Evolutionary conservation across 2,797 vertebrate genomes (phyloP).

Genomic region (Morelia viridis): DNA sequence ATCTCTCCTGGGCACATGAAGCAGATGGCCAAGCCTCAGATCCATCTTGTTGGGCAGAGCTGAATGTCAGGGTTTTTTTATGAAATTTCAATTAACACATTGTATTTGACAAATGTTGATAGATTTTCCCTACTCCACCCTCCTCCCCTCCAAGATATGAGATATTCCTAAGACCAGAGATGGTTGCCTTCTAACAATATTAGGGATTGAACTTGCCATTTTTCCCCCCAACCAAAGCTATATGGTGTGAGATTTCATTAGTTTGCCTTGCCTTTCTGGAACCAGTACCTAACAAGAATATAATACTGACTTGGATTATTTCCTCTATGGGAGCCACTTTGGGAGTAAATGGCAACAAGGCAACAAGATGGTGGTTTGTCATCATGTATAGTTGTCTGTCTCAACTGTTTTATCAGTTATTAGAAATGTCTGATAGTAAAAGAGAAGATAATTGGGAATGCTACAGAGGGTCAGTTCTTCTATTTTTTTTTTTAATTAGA

Average conservation of each 20-base stretch:
- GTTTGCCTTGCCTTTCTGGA: neutral
- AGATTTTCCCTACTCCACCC: neutral
- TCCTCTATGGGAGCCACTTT: neutral
- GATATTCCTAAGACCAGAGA: neutral
- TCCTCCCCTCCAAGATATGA: neutral
- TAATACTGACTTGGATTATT: neutral
- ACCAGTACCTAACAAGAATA: neutral
- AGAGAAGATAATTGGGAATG: neutral
- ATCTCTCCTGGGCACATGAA: neutral
- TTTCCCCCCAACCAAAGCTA: neutral
- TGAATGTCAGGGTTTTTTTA: neutral
- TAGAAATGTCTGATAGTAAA: neutral
- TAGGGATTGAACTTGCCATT: neutral
- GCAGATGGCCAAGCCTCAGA: neutral
- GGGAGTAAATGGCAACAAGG: neutral
- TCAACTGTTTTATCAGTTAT: neutral
- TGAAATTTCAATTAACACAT: neutral
- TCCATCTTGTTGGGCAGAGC: neutral
- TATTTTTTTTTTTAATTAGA: neutral
- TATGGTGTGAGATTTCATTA: neutral
- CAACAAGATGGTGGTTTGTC: neutral
- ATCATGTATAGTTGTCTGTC: neutral
- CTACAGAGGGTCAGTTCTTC: neutral
- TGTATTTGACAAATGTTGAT: neutral
- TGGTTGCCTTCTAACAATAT: neutral